Conservation (phyloP, 2,888 invertebrate genomes). For the Antheraea yamamai region DNA sequence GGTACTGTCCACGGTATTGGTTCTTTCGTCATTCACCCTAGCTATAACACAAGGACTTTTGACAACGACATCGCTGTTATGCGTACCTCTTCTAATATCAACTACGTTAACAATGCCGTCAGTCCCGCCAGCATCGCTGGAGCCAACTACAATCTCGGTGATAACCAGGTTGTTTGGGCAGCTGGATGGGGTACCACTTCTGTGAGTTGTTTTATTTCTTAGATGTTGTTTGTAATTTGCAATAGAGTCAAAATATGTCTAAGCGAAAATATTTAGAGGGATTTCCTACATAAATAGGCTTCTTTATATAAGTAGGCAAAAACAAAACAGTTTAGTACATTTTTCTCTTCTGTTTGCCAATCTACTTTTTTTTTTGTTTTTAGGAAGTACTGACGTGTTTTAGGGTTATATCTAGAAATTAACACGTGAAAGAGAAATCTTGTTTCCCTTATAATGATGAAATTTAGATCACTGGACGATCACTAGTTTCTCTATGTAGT, state of each 20-base stretch:
- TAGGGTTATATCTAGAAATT: too few relatives aligned
- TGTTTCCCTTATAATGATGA: too few relatives aligned
- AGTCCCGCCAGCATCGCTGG: slow-evolving; percentile 43
- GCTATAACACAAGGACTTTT: slow-evolving; percentile 28
- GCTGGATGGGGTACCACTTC: slow-evolving; percentile 51
- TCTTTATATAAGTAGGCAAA: too few relatives aligned
- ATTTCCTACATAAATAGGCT: too few relatives aligned
- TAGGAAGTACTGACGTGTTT: too few relatives aligned
- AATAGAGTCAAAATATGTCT: neutral
- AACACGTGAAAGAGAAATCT: too few relatives aligned
- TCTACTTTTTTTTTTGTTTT: too few relatives aligned
- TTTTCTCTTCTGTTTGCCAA: too few relatives aligned
- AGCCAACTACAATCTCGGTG: slow-evolving; percentile 41
- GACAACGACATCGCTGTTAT: slow-evolving; percentile 44
- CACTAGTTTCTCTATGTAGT: too few relatives aligned
- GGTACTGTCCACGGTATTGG: slow-evolving; percentile 34
- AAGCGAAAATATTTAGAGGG: too few relatives aligned
- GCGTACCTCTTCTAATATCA: slow-evolving; percentile 17
- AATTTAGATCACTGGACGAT: too few relatives aligned
- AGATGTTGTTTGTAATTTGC: neutral
- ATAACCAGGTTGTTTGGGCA: slow-evolving; percentile 49
- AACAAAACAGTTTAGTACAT: too few relatives aligned
- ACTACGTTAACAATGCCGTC: slow-evolving; percentile 24
- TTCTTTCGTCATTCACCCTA: slow-evolving; percentile 31
- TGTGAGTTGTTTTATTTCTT: slow-evolving; percentile 34